A percentile compares a stretch with the other conserved stretches of the same genome.
Evolutionary conservation across 1,140 invertebrate species (phyloP).

Genomic region (Anagrus nilaparvatae): DNA sequence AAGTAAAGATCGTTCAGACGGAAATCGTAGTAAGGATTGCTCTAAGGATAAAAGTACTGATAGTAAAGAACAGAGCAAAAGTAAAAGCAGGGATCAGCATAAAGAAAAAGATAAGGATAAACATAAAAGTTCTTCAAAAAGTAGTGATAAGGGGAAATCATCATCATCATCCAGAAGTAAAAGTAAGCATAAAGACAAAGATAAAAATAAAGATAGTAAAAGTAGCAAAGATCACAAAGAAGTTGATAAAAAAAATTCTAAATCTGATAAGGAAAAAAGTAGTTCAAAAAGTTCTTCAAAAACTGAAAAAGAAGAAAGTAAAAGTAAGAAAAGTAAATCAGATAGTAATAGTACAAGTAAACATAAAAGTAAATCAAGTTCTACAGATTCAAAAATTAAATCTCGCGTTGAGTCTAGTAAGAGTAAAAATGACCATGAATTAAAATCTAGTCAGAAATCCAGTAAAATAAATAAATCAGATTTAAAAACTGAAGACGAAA

Average conservation of each 20-base stretch:
- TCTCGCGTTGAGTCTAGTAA: slow-evolving; percentile 9
- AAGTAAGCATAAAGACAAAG: slow-evolving; percentile 22
- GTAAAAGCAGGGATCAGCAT: slow-evolving; percentile 19
- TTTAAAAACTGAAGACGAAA: slow-evolving; percentile 15
- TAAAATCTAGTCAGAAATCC: slow-evolving; percentile 23
- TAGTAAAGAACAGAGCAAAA: slow-evolving; percentile 15
- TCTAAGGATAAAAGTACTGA: slow-evolving; percentile 14
- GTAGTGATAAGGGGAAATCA: slow-evolving; percentile 16
- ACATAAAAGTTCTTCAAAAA: slow-evolving; percentile 18
- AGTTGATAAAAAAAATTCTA: slow-evolving; percentile 19
- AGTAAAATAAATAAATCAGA: slow-evolving; percentile 23
- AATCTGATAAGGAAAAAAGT: slow-evolving; percentile 18
- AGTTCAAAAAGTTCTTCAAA: slow-evolving; percentile 14
- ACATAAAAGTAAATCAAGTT: slow-evolving; percentile 21
- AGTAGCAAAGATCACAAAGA: slow-evolving; percentile 17
- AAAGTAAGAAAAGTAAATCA: slow-evolving; percentile 16
- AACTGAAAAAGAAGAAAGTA: slow-evolving; percentile 17
- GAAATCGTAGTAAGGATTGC: slow-evolving; percentile 18
- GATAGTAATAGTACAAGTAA: slow-evolving; percentile 24
- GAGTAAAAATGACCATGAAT: slow-evolving; percentile 14
- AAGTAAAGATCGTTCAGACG: slow-evolving; percentile 18
- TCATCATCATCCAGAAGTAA: slow-evolving; percentile 15
- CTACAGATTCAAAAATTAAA: slow-evolving; percentile 17
- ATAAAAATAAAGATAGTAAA: slow-evolving; percentile 16
- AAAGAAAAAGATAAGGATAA: slow-evolving; percentile 20